Conservation (phyloP, 2,888 invertebrate species). For the Acleris laterana region DNA sequence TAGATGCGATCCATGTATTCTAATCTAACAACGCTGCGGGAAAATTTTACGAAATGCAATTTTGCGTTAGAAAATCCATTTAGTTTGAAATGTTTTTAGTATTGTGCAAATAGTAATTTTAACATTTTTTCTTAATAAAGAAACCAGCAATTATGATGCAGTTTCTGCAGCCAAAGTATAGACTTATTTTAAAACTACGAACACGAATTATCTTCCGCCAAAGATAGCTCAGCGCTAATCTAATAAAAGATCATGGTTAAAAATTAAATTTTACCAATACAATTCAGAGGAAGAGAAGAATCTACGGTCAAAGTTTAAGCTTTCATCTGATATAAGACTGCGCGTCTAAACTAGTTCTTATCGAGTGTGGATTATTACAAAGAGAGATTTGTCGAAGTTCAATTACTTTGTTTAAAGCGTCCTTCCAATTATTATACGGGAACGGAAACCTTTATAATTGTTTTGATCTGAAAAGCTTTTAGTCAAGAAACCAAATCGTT, state of each 20-base stretch:
- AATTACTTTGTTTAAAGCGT: constrained; percentile 17
- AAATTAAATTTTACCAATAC: constrained; percentile 72
- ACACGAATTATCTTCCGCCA: constrained; percentile 34
- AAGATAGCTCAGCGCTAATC: constrained; percentile 53
- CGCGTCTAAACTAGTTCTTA: constrained; percentile 65
- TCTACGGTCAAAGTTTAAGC: constrained; percentile 68
- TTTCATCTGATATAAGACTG: constrained; percentile 72
- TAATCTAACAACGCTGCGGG: background rate
- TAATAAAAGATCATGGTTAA: constrained; percentile 58
- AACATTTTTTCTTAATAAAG: background rate
- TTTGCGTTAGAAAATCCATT: background rate
- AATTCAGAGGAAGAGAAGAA: constrained; percentile 69
- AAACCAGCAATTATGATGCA: background rate
- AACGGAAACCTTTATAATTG: background rate
- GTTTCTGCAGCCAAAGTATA: background rate
- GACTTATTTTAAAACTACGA: constrained; percentile 18
- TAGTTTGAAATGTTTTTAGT: background rate
- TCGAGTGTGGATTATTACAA: constrained; percentile 70
- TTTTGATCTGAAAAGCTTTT: constrained; percentile 3
- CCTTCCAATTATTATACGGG: constrained; percentile 12
- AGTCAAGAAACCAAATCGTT: background rate
- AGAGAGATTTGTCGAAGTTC: constrained; percentile 51
- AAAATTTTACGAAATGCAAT: background rate
- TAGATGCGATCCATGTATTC: constrained; percentile 4
- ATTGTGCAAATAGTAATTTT: background rate